Evolutionary conservation across 2,888 invertebrate species (phyloP).

Genomic region (Nymphalis c-album): DNA sequence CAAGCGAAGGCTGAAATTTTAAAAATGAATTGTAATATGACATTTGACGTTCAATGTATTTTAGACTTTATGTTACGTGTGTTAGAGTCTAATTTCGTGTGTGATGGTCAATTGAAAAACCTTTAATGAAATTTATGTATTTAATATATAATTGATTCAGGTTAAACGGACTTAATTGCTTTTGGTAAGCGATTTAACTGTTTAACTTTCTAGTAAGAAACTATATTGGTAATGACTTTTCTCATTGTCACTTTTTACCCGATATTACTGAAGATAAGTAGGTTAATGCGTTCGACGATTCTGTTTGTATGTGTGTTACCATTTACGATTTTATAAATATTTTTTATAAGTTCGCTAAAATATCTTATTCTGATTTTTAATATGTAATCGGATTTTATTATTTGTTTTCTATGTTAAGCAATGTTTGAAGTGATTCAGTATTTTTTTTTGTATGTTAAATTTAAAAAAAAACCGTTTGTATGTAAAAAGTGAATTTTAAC

Average conservation of each 20-base stretch:
- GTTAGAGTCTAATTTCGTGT: conserved; percentile 6
- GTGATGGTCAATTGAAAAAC: background rate
- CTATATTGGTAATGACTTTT: background rate
- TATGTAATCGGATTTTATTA: too few species aligned
- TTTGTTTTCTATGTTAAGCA: too few species aligned
- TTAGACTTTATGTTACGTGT: background rate
- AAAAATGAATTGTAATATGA: conserved; percentile 17
- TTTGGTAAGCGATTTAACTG: background rate
- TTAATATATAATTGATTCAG: conserved; percentile 48
- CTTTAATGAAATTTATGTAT: conserved; percentile 26
- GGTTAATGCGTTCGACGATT: too few species aligned
- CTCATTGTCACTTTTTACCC: background rate
- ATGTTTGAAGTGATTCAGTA: too few species aligned
- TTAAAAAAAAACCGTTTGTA: too few species aligned
- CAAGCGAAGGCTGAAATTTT: conserved; percentile 4
- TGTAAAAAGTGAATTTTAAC: too few species aligned
- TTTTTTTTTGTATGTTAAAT: too few species aligned
- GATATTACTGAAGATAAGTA: too few species aligned
- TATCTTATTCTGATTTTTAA: too few species aligned
- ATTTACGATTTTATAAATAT: too few species aligned
- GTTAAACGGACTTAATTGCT: conserved; percentile 45
- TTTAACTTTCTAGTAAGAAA: conserved; percentile 1
- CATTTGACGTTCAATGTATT: background rate
- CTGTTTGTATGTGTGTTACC: too few species aligned
- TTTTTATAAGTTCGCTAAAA: too few species aligned